Percentiles rank a stretch among this genome's conserved stretches.
Conservation (phyloP, 1,140 invertebrate species). For the Carcinoscorpius rotundicauda region DNA sequence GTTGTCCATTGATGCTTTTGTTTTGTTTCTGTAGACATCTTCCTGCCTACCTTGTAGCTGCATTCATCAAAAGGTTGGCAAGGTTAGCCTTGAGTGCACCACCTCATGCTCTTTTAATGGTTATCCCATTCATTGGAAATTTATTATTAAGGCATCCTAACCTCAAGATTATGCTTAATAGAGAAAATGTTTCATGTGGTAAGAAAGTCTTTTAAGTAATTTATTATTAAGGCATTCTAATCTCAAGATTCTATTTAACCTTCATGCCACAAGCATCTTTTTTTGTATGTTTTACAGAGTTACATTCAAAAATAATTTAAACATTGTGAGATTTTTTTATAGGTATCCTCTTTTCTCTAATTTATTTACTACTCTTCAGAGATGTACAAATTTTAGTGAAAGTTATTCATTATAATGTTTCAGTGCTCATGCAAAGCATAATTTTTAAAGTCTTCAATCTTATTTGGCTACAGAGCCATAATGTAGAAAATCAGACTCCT, state of each 20-base stretch:
- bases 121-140: constrained; percentile 75
- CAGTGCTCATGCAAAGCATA: too few relatives aligned
- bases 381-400: too few relatives aligned
- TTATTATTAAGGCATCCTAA: constrained; percentile 70
- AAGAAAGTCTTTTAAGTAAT: constrained; percentile 5
- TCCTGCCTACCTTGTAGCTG: constrained; percentile 78
- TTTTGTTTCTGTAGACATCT: constrained; percentile 54
- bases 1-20: constrained; percentile 17
- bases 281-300: neutral
- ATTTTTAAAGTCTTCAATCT: too few relatives aligned
- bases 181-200: constrained; percentile 8
- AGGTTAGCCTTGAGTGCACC: constrained; percentile 68
- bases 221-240: constrained; percentile 1
- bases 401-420: too few relatives aligned
- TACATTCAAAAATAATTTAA: neutral
- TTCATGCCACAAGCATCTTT: too few relatives aligned
- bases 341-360: constrained; percentile 6
- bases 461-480: too few relatives aligned
- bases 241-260: constrained; percentile 2
- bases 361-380: too few relatives aligned
- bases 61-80: constrained; percentile 79
- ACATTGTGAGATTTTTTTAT: constrained; percentile 32
- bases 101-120: constrained; percentile 59
- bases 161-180: constrained; percentile 5
- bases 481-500: too few relatives aligned